Evolutionary conservation across 2,797 vertebrate genomes (phyloP).

Genomic region (Mus minutoides): DNA sequence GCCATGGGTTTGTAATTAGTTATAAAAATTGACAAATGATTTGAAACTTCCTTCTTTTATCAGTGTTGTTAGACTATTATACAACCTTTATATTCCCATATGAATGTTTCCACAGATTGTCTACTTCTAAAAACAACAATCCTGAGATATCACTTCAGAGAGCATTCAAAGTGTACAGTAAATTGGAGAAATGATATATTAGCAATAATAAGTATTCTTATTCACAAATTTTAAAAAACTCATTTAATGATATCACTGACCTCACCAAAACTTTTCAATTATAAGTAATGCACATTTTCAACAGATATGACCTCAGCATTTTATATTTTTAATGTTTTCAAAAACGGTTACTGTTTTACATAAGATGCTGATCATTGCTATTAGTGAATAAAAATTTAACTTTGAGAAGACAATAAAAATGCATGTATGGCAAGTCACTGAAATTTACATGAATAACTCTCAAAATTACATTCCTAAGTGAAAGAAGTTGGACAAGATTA

Average conservation of each 20-base stretch:
- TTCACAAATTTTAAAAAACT: background rate
- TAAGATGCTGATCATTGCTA: background rate
- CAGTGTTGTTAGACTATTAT: background rate
- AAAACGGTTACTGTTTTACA: background rate
- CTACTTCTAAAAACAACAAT: background rate
- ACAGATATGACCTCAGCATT: background rate
- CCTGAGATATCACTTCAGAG: background rate
- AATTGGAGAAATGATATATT: background rate
- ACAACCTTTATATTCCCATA: background rate
- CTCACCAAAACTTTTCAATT: background rate
- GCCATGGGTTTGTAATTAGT: background rate
- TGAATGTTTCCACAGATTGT: background rate
- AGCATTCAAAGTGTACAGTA: background rate
- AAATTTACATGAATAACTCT: too few species aligned
- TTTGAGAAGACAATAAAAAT: background rate
- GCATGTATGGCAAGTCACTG: too few species aligned
- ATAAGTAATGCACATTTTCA: background rate
- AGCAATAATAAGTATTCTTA: background rate
- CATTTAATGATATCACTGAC: background rate
- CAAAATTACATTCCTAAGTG: too few species aligned
- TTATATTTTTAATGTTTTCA: background rate
- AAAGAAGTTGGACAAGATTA: background rate
- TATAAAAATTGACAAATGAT: background rate
- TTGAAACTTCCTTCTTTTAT: background rate
- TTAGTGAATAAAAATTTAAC: background rate